A percentile compares a stretch with the other conserved stretches of the same genome.
These are phyloP conservation scores for Clinocottus analis DNA, from an alignment of 2,113 vertebrate species.

Conservation along the genomic window DNA sequence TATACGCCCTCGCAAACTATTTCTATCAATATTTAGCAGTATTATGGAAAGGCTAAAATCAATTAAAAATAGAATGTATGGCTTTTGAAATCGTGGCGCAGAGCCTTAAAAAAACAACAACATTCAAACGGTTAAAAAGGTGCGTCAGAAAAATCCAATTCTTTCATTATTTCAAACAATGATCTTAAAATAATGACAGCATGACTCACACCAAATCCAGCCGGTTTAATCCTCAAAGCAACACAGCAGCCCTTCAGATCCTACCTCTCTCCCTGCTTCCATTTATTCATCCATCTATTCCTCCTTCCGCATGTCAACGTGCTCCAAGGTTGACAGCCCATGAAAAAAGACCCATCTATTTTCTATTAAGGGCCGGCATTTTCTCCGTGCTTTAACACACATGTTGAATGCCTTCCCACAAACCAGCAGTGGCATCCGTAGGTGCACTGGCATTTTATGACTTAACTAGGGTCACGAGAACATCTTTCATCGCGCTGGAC, in stretches of 20 bases:
- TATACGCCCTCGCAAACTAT: neutral
- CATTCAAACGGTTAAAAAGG: neutral
- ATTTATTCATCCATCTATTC: slow-evolving; percentile 27
- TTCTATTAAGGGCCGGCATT: slow-evolving; percentile 26
- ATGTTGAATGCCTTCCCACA: neutral
- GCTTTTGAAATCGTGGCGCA: neutral
- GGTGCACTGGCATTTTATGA: slow-evolving; percentile 12
- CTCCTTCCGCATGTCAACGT: neutral
- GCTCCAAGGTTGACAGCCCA: slow-evolving; percentile 42
- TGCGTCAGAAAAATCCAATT: neutral
- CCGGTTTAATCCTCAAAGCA: slow-evolving; percentile 3
- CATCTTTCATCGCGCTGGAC: slow-evolving; percentile 33
- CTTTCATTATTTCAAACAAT: neutral
- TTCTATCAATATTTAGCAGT: neutral
- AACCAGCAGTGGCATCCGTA: slow-evolving; percentile 1
- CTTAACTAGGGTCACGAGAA: slow-evolving; percentile 17
- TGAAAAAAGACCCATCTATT: slow-evolving; percentile 43
- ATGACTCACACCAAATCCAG: neutral
- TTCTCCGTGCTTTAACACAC: slow-evolving; percentile 28
- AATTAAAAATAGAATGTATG: neutral
- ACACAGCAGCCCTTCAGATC: neutral
- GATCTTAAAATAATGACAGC: neutral
- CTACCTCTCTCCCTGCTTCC: neutral
- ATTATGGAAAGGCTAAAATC: neutral
- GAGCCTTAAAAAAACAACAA: neutral